phyloP scores from a whole-genome alignment of 2,797 vertebrate species.

The Melanotaenia maccullochi region DNA sequence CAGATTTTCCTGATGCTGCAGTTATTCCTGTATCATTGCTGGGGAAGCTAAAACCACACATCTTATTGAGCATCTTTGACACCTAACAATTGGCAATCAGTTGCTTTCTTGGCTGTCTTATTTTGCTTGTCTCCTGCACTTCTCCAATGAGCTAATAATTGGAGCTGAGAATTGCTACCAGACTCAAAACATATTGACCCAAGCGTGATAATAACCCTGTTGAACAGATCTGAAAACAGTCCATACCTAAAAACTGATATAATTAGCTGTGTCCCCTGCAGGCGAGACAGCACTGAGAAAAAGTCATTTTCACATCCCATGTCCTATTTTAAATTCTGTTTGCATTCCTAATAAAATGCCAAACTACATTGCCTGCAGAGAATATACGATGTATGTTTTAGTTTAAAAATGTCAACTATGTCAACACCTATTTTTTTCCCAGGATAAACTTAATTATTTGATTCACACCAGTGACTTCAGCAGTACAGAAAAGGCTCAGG shows the following conservation, averaged over 20 bases:
- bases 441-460: slow-evolving; percentile 54
- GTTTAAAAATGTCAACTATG: slow-evolving; percentile 20
- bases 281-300: slow-evolving; percentile 38
- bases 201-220: slow-evolving; percentile 53
- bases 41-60: slow-evolving; percentile 5
- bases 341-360: slow-evolving; percentile 58
- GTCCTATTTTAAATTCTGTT: slow-evolving; percentile 55
- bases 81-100: slow-evolving; percentile 63
- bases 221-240: slow-evolving; percentile 30
- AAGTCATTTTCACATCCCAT: slow-evolving; percentile 36
- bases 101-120: slow-evolving; percentile 49
- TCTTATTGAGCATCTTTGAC: slow-evolving; percentile 40
- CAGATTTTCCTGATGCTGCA: neutral
- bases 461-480: slow-evolving; percentile 33
- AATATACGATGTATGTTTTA: slow-evolving; percentile 25
- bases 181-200: slow-evolving; percentile 66
- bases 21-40: slow-evolving; percentile 12
- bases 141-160: slow-evolving; percentile 58
- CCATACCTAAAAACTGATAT: slow-evolving; percentile 42
- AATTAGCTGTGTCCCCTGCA: slow-evolving; percentile 57
- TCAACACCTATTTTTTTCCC: slow-evolving; percentile 17
- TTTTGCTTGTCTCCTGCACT: slow-evolving; percentile 34
- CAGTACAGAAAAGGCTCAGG: slow-evolving; percentile 7
- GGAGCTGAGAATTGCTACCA: slow-evolving; percentile 67
- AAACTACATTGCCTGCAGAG: slow-evolving; percentile 12